phyloP scores from a whole-genome alignment of 1,140 invertebrate genomes.

The Trachymyrmex cornetzi region DNA sequence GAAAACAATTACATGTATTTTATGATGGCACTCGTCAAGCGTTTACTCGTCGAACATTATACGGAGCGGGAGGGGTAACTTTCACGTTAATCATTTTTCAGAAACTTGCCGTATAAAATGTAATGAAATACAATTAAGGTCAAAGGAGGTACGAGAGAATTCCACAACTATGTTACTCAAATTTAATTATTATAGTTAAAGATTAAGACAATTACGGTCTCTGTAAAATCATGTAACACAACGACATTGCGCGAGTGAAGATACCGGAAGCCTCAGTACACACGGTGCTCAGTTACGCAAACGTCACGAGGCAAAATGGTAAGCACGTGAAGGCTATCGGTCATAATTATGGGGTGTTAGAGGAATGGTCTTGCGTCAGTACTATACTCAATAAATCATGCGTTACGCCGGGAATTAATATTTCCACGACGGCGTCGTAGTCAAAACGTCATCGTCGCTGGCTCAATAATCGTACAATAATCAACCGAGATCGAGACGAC shows the following conservation, averaged over 20 bases:
- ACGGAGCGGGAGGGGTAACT: not conserved
- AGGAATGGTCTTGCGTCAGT: conserved; percentile 39
- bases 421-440: not conserved
- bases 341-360: conserved; percentile 38
- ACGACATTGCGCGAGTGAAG: conserved; percentile 25
- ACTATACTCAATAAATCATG: conserved; percentile 51
- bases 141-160: not conserved
- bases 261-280: conserved; percentile 29
- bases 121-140: not conserved
- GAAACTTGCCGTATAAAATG: not conserved
- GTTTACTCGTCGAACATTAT: not conserved
- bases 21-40: not conserved
- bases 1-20: not conserved
- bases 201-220: conserved; percentile 5
- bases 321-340: conserved; percentile 33
- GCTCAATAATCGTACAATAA: conserved; percentile 24
- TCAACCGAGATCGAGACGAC: conserved; percentile 51
- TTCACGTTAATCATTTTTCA: conserved; percentile 21
- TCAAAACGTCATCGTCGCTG: conserved; percentile 20
- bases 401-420: conserved; percentile 51
- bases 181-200: conserved; percentile 9
- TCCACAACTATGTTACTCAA: not conserved
- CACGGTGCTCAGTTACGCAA: conserved; percentile 33
- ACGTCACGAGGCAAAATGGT: conserved; percentile 38
- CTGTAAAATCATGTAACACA: not conserved